Base-by-base conservation (phyloP, 2,113 vertebrate genomes). In the Willisornis vidua region DNA sequence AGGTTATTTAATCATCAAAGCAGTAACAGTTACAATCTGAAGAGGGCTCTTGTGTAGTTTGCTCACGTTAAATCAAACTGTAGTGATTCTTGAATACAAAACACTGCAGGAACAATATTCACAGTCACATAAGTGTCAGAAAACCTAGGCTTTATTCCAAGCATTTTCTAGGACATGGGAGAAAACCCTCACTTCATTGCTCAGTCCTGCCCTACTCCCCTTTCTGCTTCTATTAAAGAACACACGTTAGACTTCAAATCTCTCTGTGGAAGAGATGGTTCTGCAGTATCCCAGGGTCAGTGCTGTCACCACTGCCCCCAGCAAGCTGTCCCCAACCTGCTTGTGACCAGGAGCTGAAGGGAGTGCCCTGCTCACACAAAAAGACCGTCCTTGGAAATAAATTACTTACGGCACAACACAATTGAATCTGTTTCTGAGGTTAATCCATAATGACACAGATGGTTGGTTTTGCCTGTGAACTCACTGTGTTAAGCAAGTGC, bases 1-100 rank as follows among this genome's bases (percentile, higher is more conserved):
- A 97, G 86, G 89, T 97, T 97, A 97, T 94, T 97, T 96, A 97
- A 97, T 97, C 95, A 94, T 92, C 87, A 86, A 37, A 95, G 66
- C 48, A 95, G 39, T 89, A 86, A 96, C 59, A 48, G 52, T 75
- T 66, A 63, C 37, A 77, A 45, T 75, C 72, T 55, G 48, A 91
- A 62, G 49, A 88, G 71, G 85, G 46, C 13, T 75, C 37, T 71
- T 68, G 46, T 39, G 65, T 41, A 57, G 37, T 83, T 94, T 77
- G 17, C 65, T 66, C 31, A 84, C 86, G 71, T 48, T 61, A 85
- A 92, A 84, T 80, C 68, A 89, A 88, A 91, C 13, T 78, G 20
- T 3, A 85, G n/a, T 33, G 29, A 92, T 84, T 78, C 68, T 52
- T 63, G 54, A 92, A 89, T 58, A 59, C 61, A 76, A 87, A 94